Percentiles rank a stretch among this genome's conserved stretches.
These are phyloP conservation scores for Nerophis ophidion DNA, from an alignment of 2,113 vertebrate species.

Conservation along the genomic window DNA sequence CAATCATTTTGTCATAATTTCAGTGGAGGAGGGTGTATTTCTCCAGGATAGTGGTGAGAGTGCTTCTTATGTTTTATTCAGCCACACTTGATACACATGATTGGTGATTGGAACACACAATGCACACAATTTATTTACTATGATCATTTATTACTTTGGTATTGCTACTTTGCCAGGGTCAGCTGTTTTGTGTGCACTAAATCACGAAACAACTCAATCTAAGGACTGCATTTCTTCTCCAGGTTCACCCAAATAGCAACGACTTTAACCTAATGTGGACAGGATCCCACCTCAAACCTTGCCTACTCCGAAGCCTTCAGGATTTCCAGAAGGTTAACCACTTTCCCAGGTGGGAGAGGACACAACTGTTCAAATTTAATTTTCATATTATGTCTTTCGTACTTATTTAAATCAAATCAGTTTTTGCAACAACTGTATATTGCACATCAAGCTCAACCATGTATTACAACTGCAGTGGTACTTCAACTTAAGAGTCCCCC, in stretches of 20 bases:
- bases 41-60: constrained; percentile 24
- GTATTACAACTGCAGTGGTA: too few species aligned
- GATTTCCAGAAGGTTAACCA: constrained; percentile 98
- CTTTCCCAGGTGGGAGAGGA: constrained; percentile 82
- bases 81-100: constrained; percentile 19
- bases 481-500: too few species aligned
- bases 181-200: constrained; percentile 6
- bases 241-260: constrained; percentile 89
- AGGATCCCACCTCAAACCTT: constrained; percentile 92
- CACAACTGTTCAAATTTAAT: constrained; percentile 7
- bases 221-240: constrained; percentile 13
- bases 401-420: neutral
- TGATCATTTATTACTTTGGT: neutral
- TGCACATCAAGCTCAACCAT: neutral
- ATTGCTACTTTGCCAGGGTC: neutral
- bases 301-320: constrained; percentile 82
- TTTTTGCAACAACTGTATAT: neutral
- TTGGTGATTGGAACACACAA: constrained; percentile 18
- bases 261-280: constrained; percentile 99
- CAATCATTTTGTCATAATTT: constrained; percentile 27
- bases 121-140: constrained; percentile 2
- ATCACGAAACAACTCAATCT: constrained; percentile 1
- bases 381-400: constrained; percentile 14
- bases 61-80: constrained; percentile 21
- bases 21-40: constrained; percentile 12